Base-by-base conservation (phyloP, 2,888 invertebrate species). In the Acleris literana region DNA sequence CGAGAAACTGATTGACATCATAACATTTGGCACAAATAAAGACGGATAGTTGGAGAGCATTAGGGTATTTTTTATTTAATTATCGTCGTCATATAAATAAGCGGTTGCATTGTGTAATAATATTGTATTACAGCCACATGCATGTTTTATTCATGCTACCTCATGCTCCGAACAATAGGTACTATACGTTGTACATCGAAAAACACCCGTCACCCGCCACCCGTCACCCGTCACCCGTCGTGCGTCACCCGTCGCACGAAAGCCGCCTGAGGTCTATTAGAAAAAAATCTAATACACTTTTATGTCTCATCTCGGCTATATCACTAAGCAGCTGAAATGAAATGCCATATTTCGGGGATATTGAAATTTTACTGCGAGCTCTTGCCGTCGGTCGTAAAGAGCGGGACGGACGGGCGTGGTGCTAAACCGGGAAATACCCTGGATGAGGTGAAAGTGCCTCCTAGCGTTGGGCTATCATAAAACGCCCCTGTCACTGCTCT, bases 311-410 rank as follows among this genome's bases (percentile, higher is more conserved):
- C 77, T 80, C 76, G 76, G 77, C 77, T 69, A 78, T 82, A 81
- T 74, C 77, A 74, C 77, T 73, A 76, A 77, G 78, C 77, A 72
- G 76, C 74, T 72, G 72, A 80, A 85, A 84, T 84, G 80, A 84
- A 84, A 84, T 80, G 78, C 80, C 81, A 83, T 84, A 84, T 85
- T 84, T 85, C 79, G 77, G 76, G 82, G 81, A 85, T 85, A 85
- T 86, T 85, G 85, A 85, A 85, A 83, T 84, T 86, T 85, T 84
- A 86, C 82, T 82, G 82, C 82, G 77, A 71, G 71, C 75, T 80
- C 77, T 65, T 75, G 74, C 73, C 71, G 74, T 70, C 72, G 72
- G 69, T 82, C 84, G 77, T 84, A 82, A 84, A 82, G 70, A 51
- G 46, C 44, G 61, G 53, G 61, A 65, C 65, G 65, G 52, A 61